Evolutionary conservation across 2,888 invertebrate species (phyloP), one percentile per base, ranked within the genome.

Genomic region (Phrixothrix hirtus): DNA sequence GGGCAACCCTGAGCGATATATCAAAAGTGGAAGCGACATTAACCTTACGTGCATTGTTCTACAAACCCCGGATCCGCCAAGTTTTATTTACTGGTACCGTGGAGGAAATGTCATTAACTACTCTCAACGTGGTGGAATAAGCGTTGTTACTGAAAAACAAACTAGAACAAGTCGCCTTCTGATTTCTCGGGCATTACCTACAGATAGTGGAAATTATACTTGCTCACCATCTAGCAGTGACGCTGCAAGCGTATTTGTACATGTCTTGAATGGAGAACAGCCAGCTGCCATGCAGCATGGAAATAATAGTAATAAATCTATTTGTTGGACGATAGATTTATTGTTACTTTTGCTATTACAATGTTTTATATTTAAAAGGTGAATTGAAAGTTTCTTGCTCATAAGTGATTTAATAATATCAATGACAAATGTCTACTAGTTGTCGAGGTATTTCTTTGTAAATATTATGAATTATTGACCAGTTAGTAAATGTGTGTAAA

Each of bases 21-120:
- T 93, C 75, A 87, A 90, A 74, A 90, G 89, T 70, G 92, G 92
- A 65, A 92, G 90, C 71, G 92, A 92, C 81, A 92, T 93, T 78
- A 93, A 92, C 81, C 83, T 93, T 76, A 93, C 92, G 68, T 92
- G 92, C 78, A 83, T 89, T 70, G 90, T 90, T 57, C 83, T 88
- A 67, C 84, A 92, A 78, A 88, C 88, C 55, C 89, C 89, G 21
- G 89, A 89, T 71, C 89, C 89, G 34, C 89, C 89, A 55, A 87
- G 86, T 78, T 89, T 83, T 79, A 85, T 84, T 68, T 79, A 88
- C 72, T 92, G 92, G 92, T 90, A 89, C 77, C 88, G 89, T 65
- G 91, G 89, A 41, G 82, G 84, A 12, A 84, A 87, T 66, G 84
- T 91, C 65, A 88, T 92, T 66, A 92, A 90, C 80, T 91, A 92